Evolutionary conservation across 2,888 invertebrate genomes (phyloP).

Genomic region (Arctia plantaginis): DNA sequence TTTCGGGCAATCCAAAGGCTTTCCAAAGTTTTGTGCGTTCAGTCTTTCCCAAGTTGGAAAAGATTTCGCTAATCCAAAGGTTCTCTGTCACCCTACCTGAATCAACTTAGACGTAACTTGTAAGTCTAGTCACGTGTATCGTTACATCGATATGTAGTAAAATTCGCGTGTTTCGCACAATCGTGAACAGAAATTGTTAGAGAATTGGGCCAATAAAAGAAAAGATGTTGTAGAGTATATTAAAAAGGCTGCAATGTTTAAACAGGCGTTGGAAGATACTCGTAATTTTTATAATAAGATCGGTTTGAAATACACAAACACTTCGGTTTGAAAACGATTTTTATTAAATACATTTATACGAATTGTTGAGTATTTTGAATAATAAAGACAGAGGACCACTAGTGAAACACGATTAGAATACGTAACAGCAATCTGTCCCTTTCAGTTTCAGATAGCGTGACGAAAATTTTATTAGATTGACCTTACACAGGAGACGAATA

Average conservation of each 20-base stretch:
- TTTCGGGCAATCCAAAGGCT: constrained; percentile 45
- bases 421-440: constrained; percentile 23
- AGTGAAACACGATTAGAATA: constrained; percentile 32
- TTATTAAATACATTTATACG: constrained; percentile 33
- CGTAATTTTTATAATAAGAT: constrained; percentile 42
- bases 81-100: constrained; percentile 52
- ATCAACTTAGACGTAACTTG: constrained; percentile 48
- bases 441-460: constrained; percentile 24
- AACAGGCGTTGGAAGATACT: constrained; percentile 36
- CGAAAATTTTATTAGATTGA: constrained; percentile 21
- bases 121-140: constrained; percentile 56
- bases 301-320: constrained; percentile 31
- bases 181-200: constrained; percentile 45
- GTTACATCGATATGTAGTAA: constrained; percentile 55
- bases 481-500: constrained; percentile 7
- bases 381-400: constrained; percentile 19
- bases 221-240: constrained; percentile 49
- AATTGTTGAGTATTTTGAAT: constrained; percentile 50
- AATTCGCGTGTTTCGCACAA: constrained; percentile 49
- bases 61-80: constrained; percentile 55
- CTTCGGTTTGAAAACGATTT: constrained; percentile 3
- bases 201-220: constrained; percentile 37
- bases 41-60: constrained; percentile 49
- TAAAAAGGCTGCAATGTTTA: constrained; percentile 54
- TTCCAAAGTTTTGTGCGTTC: constrained; percentile 43